Base-by-base conservation (phyloP, 2,888 invertebrate species). In the Drosophila paramelanica region DNA sequence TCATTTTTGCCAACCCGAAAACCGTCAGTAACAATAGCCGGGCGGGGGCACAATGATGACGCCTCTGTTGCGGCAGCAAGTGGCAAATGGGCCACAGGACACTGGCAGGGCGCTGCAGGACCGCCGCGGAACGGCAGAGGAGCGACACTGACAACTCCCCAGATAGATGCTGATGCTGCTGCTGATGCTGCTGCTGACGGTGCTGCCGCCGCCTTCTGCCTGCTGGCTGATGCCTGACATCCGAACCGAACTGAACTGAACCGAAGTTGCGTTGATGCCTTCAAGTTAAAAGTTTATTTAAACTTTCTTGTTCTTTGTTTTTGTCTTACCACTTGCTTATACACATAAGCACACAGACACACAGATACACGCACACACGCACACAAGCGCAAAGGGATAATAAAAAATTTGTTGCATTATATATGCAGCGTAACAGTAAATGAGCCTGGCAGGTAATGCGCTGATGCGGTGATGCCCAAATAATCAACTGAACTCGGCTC, bases 11-110 rank as follows among this genome's bases (percentile, higher is more conserved):
- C 55, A 77, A 67, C 72, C 67, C 43, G 67, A 79, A 27, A 70
- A 65, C 72, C 71, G 66, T 65, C 70, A 67, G 62, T 42, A 67
- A 73, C 52, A 64, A 31, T 31, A 31, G 31, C 31, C 10, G 31
- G 31, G 23, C 25, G 39, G 25, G 41, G 57, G 58, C 47, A 67
- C 61, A 81, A 84, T 82, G 82, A 82, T 82, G 82, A 87, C 84
- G 78, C 78, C 87, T 75, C 81, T 83, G 87, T 82, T 83, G 81
- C 79, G 76, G 61, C 84, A 82, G 72, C 68, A 74, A 81, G 84
- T 84, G 84, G 72, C 79, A 77, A 87, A 84, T 85, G 79, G 88
- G 83, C 77, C 86, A 83, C 84, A 78, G 84, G 79, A 75, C 77
- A 77, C 73, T 76, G 60, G 49, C 42, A 27, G 25, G 60, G 64